Evolutionary conservation across 2,113 vertebrate species (phyloP).

Genomic region (Eudyptes chrysolophus): DNA sequence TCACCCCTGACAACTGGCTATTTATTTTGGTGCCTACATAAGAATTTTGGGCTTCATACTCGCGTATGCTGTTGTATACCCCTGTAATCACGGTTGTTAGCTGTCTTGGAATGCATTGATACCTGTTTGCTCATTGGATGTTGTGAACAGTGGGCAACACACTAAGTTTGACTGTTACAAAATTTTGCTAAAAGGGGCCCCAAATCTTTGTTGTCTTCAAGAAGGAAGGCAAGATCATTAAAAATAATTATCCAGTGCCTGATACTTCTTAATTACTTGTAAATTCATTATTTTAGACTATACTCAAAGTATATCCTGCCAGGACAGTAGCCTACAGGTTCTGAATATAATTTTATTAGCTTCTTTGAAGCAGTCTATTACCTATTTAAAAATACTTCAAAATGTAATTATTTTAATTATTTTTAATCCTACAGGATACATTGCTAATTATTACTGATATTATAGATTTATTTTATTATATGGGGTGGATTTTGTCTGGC

Average conservation of each 20-base stretch:
- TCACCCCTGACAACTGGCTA: neutral
- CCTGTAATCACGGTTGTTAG: neutral
- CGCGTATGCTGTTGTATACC: accelerated
- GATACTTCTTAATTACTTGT: conserved; percentile 40
- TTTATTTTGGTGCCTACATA: neutral
- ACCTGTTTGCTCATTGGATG: neutral
- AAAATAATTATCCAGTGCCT: neutral
- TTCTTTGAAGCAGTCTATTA: conserved; percentile 56
- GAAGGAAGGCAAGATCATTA: neutral
- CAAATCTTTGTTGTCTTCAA: neutral
- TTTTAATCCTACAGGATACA: conserved; percentile 67
- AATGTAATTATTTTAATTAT: conserved; percentile 66
- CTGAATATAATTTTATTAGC: conserved; percentile 25
- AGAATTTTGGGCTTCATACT: neutral
- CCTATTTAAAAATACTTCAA: conserved; percentile 64
- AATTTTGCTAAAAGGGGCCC: neutral
- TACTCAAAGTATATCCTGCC: neutral
- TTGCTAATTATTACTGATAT: conserved; percentile 72
- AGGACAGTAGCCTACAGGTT: conserved; percentile 49
- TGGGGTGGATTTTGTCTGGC: conserved; percentile 57
- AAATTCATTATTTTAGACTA: conserved; percentile 11
- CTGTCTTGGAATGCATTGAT: neutral
- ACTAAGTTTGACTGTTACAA: neutral
- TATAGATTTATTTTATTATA: conserved; percentile 70
- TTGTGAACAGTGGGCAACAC: neutral